Evolutionary conservation across 2,113 vertebrate species (phyloP), one percentile per base, ranked within the genome.

Genomic region (Nematolebias whitei): DNA sequence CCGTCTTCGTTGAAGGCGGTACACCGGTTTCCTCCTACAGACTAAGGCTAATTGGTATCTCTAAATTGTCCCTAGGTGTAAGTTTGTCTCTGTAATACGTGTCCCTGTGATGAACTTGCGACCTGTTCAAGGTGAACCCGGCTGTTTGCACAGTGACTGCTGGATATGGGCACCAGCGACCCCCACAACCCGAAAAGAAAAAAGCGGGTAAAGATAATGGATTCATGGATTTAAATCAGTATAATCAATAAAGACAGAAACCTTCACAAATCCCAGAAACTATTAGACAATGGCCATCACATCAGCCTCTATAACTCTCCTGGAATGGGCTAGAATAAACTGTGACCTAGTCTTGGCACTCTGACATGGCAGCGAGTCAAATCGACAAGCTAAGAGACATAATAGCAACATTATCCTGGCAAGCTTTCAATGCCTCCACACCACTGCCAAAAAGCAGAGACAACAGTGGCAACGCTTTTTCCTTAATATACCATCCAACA

Each of bases 171-270:
- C n/a, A n/a, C n/a, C n/a, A n/a, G n/a, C n/a, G n/a, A n/a, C n/a
- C n/a, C n/a, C n/a, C n/a, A n/a, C n/a, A n/a, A n/a, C n/a, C n/a
- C n/a, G n/a, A n/a, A n/a, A n/a, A n/a, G n/a, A n/a, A n/a, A n/a
- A n/a, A n/a, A n/a, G n/a, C n/a, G n/a, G n/a, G n/a, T n/a, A n/a
- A n/a, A n/a, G n/a, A n/a, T n/a, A n/a, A n/a, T n/a, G n/a, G n/a
- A n/a, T n/a, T n/a, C n/a, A n/a, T n/a, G n/a, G n/a, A 82, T 82
- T 69, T 88, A 84, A 76, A 62, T 87, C 88, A 79, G 77, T 82
- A 68, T 66, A 24, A 79, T 67, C 24, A 10, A 52, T n/a, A 29
- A 8, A 51, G 60, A 72, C 59, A 58, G 76, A 82, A 85, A 65
- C 70, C 58, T 45, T 75, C 76, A 87, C 79, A 76, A 26, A 49